phyloP scores from a whole-genome alignment of 2,797 vertebrate genomes.

The Euphonia xanthogaster region DNA sequence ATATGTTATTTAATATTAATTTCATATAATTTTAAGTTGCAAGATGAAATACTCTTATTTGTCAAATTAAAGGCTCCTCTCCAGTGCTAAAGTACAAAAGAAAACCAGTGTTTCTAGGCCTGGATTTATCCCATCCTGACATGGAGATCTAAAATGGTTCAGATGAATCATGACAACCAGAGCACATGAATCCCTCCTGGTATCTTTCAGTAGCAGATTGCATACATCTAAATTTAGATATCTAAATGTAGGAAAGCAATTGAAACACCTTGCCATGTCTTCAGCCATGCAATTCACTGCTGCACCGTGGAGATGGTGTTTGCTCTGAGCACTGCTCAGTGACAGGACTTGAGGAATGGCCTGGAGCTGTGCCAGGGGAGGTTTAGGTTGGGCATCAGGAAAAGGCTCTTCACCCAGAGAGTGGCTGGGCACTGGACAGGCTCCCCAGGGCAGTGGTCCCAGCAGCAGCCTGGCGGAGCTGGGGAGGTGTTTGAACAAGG shows the following conservation, averaged over 20 bases:
- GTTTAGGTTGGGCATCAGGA: fast-evolving
- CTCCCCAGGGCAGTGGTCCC: neutral
- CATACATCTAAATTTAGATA: neutral
- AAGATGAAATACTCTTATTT: neutral
- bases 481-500: neutral
- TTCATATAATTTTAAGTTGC: neutral
- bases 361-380: neutral
- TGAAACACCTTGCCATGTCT: neutral
- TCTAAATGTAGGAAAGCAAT: neutral
- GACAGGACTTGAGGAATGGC: neutral
- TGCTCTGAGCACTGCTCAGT: neutral
- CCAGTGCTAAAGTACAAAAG: neutral
- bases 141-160: neutral
- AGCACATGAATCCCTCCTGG: neutral
- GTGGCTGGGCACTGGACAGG: neutral
- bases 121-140: neutral
- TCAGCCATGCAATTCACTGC: neutral
- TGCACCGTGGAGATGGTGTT: neutral
- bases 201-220: neutral
- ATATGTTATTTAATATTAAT: neutral
- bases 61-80: neutral
- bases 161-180: neutral
- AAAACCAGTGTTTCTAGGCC: neutral
- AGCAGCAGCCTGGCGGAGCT: neutral
- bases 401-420: neutral